Conservation (phyloP, 2,888 invertebrate species). For the Rhamnusium bicolor region DNA sequence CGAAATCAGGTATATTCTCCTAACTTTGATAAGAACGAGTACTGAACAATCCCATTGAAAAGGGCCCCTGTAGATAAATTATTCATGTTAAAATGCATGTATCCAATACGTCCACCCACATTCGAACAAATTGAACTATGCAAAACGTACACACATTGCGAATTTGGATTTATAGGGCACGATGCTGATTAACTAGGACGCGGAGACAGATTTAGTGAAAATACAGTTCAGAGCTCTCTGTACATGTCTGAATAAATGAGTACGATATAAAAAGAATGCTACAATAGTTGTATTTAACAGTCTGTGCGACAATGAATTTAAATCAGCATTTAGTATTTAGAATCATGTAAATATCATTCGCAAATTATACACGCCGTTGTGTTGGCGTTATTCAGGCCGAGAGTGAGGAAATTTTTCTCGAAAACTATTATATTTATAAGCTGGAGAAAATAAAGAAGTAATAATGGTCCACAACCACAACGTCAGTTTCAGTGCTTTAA, state of each 20-base stretch:
- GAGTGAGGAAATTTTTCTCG: not conserved
- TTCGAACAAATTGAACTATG: slow-evolving; percentile 35
- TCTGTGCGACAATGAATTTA: not conserved
- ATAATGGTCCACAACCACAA: too few species aligned
- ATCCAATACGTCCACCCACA: slow-evolving; percentile 39
- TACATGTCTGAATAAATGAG: slow-evolving; percentile 17
- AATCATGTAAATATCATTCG: not conserved
- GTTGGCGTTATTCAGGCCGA: not conserved
- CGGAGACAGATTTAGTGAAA: slow-evolving; percentile 55
- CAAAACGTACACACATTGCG: slow-evolving; percentile 31
- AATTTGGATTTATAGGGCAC: slow-evolving; percentile 50
- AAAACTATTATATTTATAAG: not conserved
- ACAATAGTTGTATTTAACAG: too few species aligned
- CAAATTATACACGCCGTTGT: not conserved
- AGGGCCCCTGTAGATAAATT: too few species aligned
- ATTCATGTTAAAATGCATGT: not conserved
- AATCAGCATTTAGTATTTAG: not conserved
- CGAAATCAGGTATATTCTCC: too few species aligned
- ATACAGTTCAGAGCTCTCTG: slow-evolving; percentile 43
- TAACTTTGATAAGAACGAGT: too few species aligned
- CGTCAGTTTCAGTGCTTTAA: too few species aligned
- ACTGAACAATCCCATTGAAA: too few species aligned
- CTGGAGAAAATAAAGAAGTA: too few species aligned
- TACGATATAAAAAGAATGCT: not conserved
- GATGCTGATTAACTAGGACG: slow-evolving; percentile 46